Evolutionary conservation across 92 coral and sea anemone genomes (phyloP).

Genomic region (Paramuricea clavata): DNA sequence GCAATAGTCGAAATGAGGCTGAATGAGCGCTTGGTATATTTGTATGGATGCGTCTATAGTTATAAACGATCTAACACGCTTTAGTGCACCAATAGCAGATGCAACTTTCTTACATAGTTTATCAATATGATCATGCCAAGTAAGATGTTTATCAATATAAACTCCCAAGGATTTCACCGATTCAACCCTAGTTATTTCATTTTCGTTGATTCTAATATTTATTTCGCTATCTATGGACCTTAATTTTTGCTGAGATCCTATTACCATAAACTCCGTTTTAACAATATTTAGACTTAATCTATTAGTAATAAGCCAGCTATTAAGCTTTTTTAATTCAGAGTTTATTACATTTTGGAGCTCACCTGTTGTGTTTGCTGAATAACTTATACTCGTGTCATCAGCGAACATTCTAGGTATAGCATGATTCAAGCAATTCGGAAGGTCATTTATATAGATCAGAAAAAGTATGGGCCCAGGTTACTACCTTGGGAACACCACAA

Average conservation of each 20-base stretch:
- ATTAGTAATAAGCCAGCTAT: neutral
- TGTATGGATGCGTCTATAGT: neutral
- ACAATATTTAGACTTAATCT: neutral
- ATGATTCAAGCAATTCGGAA: neutral
- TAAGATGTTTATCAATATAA: neutral
- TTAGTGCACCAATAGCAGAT: neutral
- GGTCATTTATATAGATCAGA: neutral
- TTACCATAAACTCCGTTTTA: too few relatives aligned
- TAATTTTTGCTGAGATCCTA: too few relatives aligned
- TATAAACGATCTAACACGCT: constrained; percentile 16
- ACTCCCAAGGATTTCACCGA: constrained; percentile 7
- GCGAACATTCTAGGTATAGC: neutral
- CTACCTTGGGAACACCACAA: constrained; percentile 1
- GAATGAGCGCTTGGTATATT: constrained; percentile 3
- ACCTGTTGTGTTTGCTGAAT: neutral
- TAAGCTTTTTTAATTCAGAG: neutral
- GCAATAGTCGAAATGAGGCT: constrained; percentile 28
- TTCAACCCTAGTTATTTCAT: too few relatives aligned
- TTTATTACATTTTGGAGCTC: neutral
- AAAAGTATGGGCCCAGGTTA: neutral
- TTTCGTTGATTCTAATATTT: too few relatives aligned
- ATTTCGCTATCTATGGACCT: too few relatives aligned
- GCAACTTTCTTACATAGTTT: constrained; percentile 22
- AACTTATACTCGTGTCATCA: neutral
- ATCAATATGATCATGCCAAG: constrained; percentile 13